phyloP scores from a whole-genome alignment of 2,113 vertebrate genomes.

The Cercocebus atys region DNA sequence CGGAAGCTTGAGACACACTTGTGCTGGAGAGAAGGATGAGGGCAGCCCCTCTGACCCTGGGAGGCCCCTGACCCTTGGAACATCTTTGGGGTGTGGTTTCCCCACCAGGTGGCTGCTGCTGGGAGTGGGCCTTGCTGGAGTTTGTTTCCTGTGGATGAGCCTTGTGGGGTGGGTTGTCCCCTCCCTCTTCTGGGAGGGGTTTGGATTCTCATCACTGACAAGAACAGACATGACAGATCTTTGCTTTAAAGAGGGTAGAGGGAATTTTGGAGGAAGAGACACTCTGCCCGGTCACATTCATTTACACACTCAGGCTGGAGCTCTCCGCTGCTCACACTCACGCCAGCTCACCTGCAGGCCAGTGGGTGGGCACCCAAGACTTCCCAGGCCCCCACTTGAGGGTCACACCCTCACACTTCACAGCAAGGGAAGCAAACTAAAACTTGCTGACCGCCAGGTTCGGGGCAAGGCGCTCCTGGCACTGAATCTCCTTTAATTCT shows the following conservation, averaged over 20 bases:
- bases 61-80: background rate
- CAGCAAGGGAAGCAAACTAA: background rate
- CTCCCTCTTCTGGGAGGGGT: background rate
- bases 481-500: background rate
- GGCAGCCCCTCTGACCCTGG: background rate
- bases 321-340: background rate
- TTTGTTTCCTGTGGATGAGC: background rate
- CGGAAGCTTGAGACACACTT: background rate
- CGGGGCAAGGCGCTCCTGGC: background rate
- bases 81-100: background rate
- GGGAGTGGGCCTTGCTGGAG: background rate
- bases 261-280: background rate
- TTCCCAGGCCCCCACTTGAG: background rate
- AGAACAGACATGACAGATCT: background rate
- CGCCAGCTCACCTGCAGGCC: background rate
- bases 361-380: background rate
- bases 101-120: background rate
- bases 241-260: background rate
- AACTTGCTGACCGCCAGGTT: background rate
- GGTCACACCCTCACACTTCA: background rate
- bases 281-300: background rate
- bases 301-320: background rate
- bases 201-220: slow-evolving; percentile 18
- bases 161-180: background rate
- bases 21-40: background rate